Percentiles rank a stretch among this genome's conserved stretches.
Evolutionary conservation across 2,888 invertebrate species (phyloP).

Genomic region (Parnassius glacialis): DNA sequence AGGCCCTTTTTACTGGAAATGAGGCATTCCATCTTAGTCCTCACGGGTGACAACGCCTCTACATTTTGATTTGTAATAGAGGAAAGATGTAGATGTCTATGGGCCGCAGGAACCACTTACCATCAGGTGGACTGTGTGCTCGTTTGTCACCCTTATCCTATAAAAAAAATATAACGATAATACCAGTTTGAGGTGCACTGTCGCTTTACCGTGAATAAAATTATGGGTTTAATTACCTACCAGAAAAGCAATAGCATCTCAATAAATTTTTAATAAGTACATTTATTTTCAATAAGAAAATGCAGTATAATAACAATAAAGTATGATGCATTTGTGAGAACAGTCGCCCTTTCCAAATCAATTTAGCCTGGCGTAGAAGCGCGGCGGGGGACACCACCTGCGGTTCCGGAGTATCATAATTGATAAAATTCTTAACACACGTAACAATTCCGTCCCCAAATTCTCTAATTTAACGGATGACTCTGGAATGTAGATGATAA

Average conservation of each 20-base stretch:
- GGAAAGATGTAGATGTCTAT: too few relatives aligned
- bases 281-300: conserved; percentile 12
- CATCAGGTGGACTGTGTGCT: too few relatives aligned
- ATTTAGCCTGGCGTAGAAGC: conserved; percentile 33
- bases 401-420: conserved; percentile 52
- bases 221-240: too few relatives aligned
- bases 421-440: conserved; percentile 72
- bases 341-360: conserved; percentile 18
- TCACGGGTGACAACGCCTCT: too few relatives aligned
- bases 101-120: too few relatives aligned
- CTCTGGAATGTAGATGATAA: conserved; percentile 25
- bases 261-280: conserved; percentile 8
- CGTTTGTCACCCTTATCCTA: too few relatives aligned
- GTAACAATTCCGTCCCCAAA: conserved; percentile 56
- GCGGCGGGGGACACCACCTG: conserved; percentile 52
- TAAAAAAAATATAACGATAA: too few relatives aligned
- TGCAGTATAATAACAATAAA: conserved; percentile 21
- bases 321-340: conserved; percentile 24
- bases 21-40: too few relatives aligned
- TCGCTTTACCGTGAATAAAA: too few relatives aligned
- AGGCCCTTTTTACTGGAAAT: too few relatives aligned
- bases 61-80: too few relatives aligned
- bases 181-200: too few relatives aligned
- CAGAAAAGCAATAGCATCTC: background rate
- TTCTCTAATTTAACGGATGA: conserved; percentile 55